These are phyloP conservation scores for Acrobasis suavella DNA, from an alignment of 2,888 invertebrate species.

Conservation along the genomic window DNA sequence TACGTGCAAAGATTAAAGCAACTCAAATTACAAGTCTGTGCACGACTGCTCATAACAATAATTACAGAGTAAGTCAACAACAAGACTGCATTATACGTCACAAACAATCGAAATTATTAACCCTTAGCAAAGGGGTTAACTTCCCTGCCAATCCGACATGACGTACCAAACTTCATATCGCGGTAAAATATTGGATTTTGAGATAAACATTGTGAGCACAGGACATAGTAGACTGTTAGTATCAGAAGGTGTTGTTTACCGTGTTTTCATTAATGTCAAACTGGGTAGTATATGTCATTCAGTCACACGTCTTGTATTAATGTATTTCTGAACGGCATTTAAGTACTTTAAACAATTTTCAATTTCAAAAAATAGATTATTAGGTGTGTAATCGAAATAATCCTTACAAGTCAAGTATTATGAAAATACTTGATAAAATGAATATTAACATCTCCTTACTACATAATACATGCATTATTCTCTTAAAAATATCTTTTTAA, in stretches of 20 bases:
- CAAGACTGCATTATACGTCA: constrained; percentile 6
- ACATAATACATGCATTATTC: too few relatives aligned
- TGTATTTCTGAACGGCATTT: too few relatives aligned
- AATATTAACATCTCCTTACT: too few relatives aligned
- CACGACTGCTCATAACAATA: neutral
- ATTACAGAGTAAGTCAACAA: constrained; percentile 5
- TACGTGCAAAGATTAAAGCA: neutral
- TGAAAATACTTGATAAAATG: too few relatives aligned
- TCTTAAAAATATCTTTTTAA: too few relatives aligned
- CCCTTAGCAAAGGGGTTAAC: neutral
- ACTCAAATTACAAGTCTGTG: constrained; percentile 1
- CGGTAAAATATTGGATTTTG: constrained; percentile 28
- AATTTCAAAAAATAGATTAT: too few relatives aligned
- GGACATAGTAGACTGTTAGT: neutral
- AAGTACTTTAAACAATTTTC: too few relatives aligned
- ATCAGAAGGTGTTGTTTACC: neutral
- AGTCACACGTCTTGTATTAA: too few relatives aligned
- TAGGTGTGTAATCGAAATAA: too few relatives aligned
- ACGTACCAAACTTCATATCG: constrained; percentile 15
- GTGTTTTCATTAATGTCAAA: neutral
- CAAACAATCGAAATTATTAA: constrained; percentile 5
- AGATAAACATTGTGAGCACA: constrained; percentile 28
- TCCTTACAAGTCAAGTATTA: too few relatives aligned
- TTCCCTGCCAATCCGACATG: neutral
- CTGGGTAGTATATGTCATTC: too few relatives aligned